Conservation (phyloP, 2,797 vertebrate species). For the Setipinna tenuifilis region DNA sequence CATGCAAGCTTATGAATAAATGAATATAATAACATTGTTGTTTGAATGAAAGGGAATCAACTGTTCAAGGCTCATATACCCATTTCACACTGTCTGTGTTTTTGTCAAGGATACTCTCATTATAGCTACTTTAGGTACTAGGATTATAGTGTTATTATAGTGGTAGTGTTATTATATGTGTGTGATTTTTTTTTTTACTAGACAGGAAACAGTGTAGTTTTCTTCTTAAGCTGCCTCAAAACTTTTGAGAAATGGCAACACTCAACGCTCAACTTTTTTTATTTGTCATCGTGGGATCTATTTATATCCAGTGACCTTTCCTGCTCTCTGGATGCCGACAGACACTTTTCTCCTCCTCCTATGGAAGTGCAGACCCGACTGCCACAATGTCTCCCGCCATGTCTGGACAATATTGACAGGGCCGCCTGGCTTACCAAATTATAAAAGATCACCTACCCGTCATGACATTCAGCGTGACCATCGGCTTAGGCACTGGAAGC, state of each 20-base stretch:
- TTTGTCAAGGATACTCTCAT: neutral
- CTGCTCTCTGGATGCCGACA: neutral
- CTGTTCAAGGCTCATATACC: neutral
- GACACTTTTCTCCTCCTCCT: neutral
- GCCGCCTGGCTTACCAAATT: slow-evolving; percentile 44
- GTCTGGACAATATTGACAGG: slow-evolving; percentile 49
- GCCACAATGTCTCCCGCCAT: slow-evolving; percentile 25
- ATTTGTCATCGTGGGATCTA: neutral
- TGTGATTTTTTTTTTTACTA: too few species aligned
- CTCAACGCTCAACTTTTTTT: neutral
- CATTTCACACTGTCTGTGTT: neutral
- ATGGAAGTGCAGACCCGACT: neutral
- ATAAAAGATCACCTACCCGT: slow-evolving; percentile 37
- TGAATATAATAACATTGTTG: slow-evolving; percentile 24
- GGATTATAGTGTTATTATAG: too few species aligned
- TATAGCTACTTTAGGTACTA: neutral
- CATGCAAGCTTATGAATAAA: slow-evolving; percentile 24
- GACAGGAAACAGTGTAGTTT: neutral
- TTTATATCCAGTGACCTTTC: neutral
- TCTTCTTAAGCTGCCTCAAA: neutral
- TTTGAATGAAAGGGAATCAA: neutral
- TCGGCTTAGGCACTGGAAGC: neutral
- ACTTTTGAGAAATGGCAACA: neutral
- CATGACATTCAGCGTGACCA: neutral
- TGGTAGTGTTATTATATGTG: too few species aligned